These are phyloP conservation scores for Ctenicera cuprea DNA, from an alignment of 2,888 invertebrate species.

Conservation along the genomic window DNA sequence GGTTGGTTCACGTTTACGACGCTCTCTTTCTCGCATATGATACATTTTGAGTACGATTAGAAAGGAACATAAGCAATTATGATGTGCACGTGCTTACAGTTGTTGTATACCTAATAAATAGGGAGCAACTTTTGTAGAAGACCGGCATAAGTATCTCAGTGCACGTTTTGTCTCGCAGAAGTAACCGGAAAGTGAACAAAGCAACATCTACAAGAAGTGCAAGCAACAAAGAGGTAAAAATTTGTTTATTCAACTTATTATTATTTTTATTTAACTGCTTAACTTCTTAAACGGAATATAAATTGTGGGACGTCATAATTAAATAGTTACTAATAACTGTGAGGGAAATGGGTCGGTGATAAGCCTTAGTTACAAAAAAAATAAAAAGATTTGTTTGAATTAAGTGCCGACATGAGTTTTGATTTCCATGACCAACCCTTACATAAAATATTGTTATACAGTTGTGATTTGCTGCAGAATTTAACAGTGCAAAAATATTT, in stretches of 20 bases:
- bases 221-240: background rate
- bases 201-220: background rate
- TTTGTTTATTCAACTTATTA: background rate
- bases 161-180: slow-evolving; percentile 5
- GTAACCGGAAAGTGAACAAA: background rate
- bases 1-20: background rate
- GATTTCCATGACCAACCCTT: too few relatives aligned
- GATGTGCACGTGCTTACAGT: background rate
- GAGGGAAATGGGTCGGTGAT: too few relatives aligned
- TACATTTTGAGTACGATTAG: slow-evolving; percentile 1
- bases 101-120: slow-evolving; percentile 17
- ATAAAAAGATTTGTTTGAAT: too few relatives aligned
- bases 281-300: background rate
- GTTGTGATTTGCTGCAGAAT: too few relatives aligned
- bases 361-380: too few relatives aligned
- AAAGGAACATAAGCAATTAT: slow-evolving; percentile 8
- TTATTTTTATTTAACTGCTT: background rate
- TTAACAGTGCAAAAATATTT: too few relatives aligned
- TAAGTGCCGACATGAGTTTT: too few relatives aligned
- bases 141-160: slow-evolving; percentile 4
- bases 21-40: slow-evolving; percentile 7
- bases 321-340: too few relatives aligned
- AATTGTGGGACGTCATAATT: too few relatives aligned
- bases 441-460: too few relatives aligned
- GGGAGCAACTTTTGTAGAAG: background rate